phyloP scores from a whole-genome alignment of 2,888 invertebrate genomes.

The Myopa testacea region DNA sequence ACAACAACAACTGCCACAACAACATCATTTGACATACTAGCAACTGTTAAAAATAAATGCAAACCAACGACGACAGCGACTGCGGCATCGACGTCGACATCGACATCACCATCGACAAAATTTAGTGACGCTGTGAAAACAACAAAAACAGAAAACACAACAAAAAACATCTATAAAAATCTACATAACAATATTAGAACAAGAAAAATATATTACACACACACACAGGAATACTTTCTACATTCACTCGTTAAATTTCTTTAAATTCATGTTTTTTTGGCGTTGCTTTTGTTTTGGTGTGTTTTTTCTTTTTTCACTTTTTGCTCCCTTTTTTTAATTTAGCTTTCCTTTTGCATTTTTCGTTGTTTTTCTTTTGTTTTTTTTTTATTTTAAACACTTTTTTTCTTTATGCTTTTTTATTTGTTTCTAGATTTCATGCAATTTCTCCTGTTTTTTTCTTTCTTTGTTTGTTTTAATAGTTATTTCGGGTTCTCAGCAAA shows the following conservation, averaged over 20 bases:
- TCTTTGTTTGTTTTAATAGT: background rate
- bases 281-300: too few relatives aligned
- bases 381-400: background rate
- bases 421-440: background rate
- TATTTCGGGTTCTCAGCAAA: background rate
- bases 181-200: too few relatives aligned
- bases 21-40: background rate
- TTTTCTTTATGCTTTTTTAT: background rate
- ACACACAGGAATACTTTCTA: too few relatives aligned
- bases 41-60: background rate
- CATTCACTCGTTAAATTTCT: too few relatives aligned
- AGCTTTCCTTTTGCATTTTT: background rate
- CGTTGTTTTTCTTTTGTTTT: background rate
- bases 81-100: background rate
- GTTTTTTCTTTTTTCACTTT: background rate
- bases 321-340: background rate
- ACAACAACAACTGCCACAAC: constrained; percentile 1
- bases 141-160: too few relatives aligned
- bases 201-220: too few relatives aligned
- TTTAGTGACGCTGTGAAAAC: too few relatives aligned
- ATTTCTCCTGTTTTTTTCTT: background rate
- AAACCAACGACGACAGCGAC: too few relatives aligned
- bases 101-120: background rate
- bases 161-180: too few relatives aligned
- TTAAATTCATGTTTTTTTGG: too few relatives aligned